Evolutionary conservation across 30 jellyfish, hydroid and myxozoan species (phyloP).

Genomic region (Phacellophora camtschatica): DNA sequence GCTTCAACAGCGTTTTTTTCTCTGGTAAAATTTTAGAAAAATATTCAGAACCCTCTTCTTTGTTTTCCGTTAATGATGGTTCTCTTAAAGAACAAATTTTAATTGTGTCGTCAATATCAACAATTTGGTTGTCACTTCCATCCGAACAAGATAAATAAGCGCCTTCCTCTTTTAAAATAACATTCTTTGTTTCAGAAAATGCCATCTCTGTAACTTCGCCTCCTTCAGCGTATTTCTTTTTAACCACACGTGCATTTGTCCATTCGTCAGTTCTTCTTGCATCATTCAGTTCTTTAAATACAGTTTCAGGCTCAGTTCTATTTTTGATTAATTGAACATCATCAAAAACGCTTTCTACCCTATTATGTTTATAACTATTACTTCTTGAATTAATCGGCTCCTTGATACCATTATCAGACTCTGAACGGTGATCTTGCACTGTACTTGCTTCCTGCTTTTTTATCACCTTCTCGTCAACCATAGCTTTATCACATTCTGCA

Average conservation of each 20-base stretch:
- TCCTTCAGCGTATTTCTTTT: background rate
- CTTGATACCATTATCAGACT: background rate
- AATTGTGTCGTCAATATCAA: constrained; percentile 30
- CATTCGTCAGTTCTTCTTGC: background rate
- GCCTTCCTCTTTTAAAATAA: constrained; percentile 3
- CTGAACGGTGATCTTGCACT: background rate
- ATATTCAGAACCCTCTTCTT: background rate
- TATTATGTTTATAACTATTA: background rate
- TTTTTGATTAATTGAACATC: background rate
- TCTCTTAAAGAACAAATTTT: background rate
- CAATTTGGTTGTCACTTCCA: constrained; percentile 36
- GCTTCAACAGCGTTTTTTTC: background rate
- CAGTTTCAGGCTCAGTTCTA: background rate
- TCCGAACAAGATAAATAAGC: constrained; percentile 31
- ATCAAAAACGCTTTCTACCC: background rate
- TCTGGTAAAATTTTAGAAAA: background rate
- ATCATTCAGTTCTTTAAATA: background rate
- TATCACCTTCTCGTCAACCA: background rate
- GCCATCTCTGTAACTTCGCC: background rate
- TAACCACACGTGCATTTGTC: too few relatives aligned
- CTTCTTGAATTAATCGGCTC: background rate
- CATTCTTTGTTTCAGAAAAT: background rate
- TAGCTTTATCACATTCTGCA: background rate
- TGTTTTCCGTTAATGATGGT: background rate
- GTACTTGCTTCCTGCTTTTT: background rate